Conservation (phyloP, 23 tunicate genomes). For the Phallusia fumigata region DNA sequence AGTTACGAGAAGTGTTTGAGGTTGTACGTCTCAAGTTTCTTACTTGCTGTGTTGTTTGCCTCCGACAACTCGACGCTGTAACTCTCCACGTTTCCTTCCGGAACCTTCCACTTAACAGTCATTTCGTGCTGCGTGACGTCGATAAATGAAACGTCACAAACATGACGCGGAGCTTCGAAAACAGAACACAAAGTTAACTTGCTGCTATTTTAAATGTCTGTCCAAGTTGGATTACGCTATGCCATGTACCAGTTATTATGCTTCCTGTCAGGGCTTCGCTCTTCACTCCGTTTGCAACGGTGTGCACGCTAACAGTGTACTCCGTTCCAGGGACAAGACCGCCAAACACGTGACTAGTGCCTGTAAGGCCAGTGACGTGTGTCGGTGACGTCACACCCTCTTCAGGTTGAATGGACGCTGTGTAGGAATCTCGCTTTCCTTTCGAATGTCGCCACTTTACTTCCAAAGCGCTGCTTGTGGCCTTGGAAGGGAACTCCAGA, state of each 20-base stretch:
- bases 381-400: constrained; percentile 48
- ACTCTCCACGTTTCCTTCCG: constrained; percentile 70
- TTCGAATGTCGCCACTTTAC: constrained; percentile 61
- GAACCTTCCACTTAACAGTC: constrained; percentile 73
- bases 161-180: constrained; percentile 89
- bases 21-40: neutral
- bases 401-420: constrained; percentile 34
- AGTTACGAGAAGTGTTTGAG: no score
- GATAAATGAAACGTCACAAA: constrained; percentile 56
- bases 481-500: constrained; percentile 26
- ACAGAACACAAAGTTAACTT: no score
- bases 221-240: no score
- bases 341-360: constrained; percentile 30
- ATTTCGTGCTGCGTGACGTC: constrained; percentile 73
- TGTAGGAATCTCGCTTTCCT: constrained; percentile 58
- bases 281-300: constrained; percentile 49
- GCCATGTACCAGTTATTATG: constrained; percentile 44
- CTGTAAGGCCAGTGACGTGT: constrained; percentile 16
- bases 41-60: constrained; percentile 16
- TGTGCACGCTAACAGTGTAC: constrained; percentile 48
- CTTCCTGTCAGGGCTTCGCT: constrained; percentile 54
- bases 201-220: no score
- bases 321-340: constrained; percentile 65
- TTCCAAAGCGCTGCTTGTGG: constrained; percentile 32
- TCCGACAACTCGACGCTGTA: constrained; percentile 55